Conservation (phyloP, 2,888 invertebrate species). For the Synanthedon vespiformis region DNA sequence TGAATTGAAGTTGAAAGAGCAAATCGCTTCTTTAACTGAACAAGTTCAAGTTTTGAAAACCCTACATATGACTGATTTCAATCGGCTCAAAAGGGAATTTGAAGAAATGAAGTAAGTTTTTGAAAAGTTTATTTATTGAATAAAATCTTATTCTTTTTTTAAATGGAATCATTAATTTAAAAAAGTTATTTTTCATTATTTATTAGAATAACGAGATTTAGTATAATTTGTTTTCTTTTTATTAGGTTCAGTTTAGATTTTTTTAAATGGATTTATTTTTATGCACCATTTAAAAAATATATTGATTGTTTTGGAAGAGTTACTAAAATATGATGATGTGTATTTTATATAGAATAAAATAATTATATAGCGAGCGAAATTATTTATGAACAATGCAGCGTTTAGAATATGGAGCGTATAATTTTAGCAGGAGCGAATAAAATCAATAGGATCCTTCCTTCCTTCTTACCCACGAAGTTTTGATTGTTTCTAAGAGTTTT, state of each 20-base stretch:
- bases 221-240: too few species aligned
- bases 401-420: not conserved
- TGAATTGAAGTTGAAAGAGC: constrained; percentile 25
- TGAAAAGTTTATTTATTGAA: not conserved
- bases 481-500: too few species aligned
- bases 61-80: constrained; percentile 30
- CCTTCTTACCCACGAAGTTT: too few species aligned
- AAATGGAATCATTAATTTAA: too few species aligned
- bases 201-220: too few species aligned
- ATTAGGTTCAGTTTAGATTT: too few species aligned
- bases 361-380: not conserved
- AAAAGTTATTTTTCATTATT: too few species aligned
- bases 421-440: not conserved
- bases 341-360: not conserved
- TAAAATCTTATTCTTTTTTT: not conserved
- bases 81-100: constrained; percentile 35
- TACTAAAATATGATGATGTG: not conserved
- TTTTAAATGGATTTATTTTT: too few species aligned
- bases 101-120: constrained; percentile 48
- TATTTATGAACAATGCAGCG: not conserved
- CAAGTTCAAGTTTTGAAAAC: constrained; percentile 37
- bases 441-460: too few species aligned
- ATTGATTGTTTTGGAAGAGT: constrained; percentile 35
- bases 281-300: constrained; percentile 28
- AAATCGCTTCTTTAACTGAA: constrained; percentile 30